Conservation (phyloP, 2,888 invertebrate genomes). For the Sinohyriopsis cumingii region DNA sequence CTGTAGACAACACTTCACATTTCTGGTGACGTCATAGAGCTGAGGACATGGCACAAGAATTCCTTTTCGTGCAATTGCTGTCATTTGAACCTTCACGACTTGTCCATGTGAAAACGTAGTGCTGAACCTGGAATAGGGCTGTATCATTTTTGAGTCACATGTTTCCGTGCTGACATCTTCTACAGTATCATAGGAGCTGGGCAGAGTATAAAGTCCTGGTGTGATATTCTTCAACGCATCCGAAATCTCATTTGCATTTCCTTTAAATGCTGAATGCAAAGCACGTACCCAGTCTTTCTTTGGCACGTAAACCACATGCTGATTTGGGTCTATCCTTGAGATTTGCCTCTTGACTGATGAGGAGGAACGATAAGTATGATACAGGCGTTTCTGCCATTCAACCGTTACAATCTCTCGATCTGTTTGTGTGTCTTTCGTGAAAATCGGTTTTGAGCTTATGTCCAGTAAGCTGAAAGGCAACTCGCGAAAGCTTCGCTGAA, state of each 20-base stretch:
- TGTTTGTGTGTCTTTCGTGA: constrained; percentile 14
- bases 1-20: constrained; percentile 28
- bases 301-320: no score
- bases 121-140: constrained; percentile 7
- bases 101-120: constrained; percentile 20
- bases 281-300: neutral
- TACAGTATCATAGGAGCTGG: neutral
- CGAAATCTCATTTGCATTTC: neutral
- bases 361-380: neutral
- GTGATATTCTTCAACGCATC: no score
- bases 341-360: constrained; percentile 11
- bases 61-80: constrained; percentile 24
- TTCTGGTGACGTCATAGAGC: constrained; percentile 25
- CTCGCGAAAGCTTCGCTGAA: constrained; percentile 11
- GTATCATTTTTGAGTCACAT: neutral
- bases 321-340: constrained; percentile 2
- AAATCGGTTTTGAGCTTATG: constrained; percentile 4
- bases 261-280: neutral
- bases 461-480: constrained; percentile 33
- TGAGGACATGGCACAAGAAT: constrained; percentile 19
- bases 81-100: constrained; percentile 24
- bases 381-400: constrained; percentile 8
- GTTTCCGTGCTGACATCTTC: constrained; percentile 12
- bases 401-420: neutral
- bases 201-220: no score